A percentile compares a stretch with the other conserved stretches of the same genome.
Conservation (phyloP, 2,888 invertebrate genomes). For the Thymelicus lineola region DNA sequence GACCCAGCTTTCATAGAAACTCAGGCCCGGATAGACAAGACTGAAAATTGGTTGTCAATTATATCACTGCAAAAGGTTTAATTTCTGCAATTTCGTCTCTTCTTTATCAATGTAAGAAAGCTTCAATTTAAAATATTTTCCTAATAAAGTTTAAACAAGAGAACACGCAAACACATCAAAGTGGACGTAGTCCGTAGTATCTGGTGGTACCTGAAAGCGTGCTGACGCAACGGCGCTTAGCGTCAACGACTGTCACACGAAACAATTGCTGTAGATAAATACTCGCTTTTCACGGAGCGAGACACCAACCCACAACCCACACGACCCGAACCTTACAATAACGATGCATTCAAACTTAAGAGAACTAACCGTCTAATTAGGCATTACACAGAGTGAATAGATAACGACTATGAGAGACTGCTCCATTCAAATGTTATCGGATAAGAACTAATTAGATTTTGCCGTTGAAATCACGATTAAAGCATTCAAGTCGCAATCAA, state of each 20-base stretch:
- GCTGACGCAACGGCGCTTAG: conserved; percentile 26
- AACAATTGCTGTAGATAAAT: conserved; percentile 38
- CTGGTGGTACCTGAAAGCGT: not conserved
- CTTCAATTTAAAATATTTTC: too few relatives aligned
- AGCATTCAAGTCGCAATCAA: conserved; percentile 37
- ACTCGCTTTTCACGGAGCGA: conserved; percentile 35
- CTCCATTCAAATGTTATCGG: conserved; percentile 72
- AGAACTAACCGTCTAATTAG: conserved; percentile 66
- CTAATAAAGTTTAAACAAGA: too few relatives aligned
- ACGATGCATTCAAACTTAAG: conserved; percentile 70
- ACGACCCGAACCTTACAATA: conserved; percentile 57
- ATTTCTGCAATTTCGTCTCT: too few relatives aligned
- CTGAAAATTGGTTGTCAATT: too few relatives aligned
- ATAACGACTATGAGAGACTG: conserved; percentile 61
- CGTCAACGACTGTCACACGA: conserved; percentile 36
- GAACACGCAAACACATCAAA: not conserved
- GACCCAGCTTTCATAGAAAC: too few relatives aligned
- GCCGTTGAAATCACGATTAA: conserved; percentile 38
- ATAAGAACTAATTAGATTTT: conserved; percentile 69
- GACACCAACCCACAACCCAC: conserved; percentile 56
- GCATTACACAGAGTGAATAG: conserved; percentile 63
- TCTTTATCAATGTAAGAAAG: too few relatives aligned
- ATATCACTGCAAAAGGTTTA: too few relatives aligned
- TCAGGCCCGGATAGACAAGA: too few relatives aligned
- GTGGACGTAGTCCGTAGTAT: not conserved